These are phyloP conservation scores for Lagenorhynchus albirostris DNA, from an alignment of 2,113 vertebrate genomes.

Conservation along the genomic window DNA sequence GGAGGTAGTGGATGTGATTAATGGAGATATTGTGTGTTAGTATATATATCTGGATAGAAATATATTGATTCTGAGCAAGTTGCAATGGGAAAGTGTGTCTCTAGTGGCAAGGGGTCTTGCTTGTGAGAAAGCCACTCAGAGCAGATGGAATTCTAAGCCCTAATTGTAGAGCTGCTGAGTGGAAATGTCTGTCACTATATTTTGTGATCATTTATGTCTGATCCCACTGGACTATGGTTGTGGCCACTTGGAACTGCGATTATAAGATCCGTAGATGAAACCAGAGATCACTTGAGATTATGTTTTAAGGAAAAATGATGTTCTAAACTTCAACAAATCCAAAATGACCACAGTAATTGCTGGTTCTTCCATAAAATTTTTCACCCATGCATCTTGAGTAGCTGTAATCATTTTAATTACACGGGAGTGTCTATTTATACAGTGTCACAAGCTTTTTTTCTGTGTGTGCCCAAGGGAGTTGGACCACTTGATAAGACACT, in stretches of 20 bases:
- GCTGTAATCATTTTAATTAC: conserved; percentile 57
- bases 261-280: background rate
- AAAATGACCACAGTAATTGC: conserved; percentile 35
- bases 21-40: conserved; percentile 52
- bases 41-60: conserved; percentile 59
- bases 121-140: conserved; percentile 38
- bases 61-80: conserved; percentile 43
- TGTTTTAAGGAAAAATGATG: conserved; percentile 31
- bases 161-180: conserved; percentile 57
- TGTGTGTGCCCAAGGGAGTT: conserved; percentile 39
- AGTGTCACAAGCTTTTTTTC: background rate
- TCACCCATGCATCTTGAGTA: conserved; percentile 47
- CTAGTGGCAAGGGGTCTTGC: conserved; percentile 41
- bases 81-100: conserved; percentile 46
- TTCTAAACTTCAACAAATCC: conserved; percentile 32
- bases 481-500: conserved; percentile 32
- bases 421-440: conserved; percentile 16
- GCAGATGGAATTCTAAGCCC: conserved; percentile 58
- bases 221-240: conserved; percentile 25
- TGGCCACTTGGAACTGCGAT: background rate
- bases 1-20: conserved; percentile 46
- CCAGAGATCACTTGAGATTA: background rate
- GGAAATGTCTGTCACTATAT: conserved; percentile 63
- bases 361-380: conserved; percentile 57
- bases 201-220: conserved; percentile 54